These are phyloP conservation scores for Himalopsyche japonica DNA, from an alignment of 2,888 invertebrate species.

Conservation along the genomic window DNA sequence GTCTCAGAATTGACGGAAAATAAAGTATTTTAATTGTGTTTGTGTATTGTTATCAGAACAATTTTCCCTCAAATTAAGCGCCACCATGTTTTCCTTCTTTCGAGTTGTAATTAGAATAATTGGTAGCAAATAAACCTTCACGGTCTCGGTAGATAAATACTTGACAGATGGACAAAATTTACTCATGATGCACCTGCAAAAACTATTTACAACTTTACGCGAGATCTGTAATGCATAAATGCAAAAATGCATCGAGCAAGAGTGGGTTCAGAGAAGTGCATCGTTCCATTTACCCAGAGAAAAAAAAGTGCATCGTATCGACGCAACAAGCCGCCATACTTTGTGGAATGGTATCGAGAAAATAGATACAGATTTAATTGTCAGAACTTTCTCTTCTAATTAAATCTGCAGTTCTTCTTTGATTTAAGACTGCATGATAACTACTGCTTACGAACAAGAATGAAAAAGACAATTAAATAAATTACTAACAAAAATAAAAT, in stretches of 20 bases:
- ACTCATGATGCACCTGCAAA: background rate
- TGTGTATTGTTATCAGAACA: too few species aligned
- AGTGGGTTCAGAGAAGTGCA: constrained; percentile 9
- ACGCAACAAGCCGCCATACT: background rate
- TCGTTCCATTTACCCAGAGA: constrained; percentile 32
- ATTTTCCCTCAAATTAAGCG: too few species aligned
- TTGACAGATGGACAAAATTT: background rate
- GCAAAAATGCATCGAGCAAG: constrained; percentile 14
- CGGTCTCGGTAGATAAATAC: background rate
- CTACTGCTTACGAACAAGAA: too few species aligned
- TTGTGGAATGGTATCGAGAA: background rate
- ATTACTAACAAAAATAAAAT: too few species aligned
- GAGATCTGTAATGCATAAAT: constrained; percentile 3
- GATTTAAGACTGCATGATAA: too few species aligned
- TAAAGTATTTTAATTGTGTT: too few species aligned
- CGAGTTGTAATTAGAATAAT: too few species aligned
- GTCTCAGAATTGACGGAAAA: too few species aligned
- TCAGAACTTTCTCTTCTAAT: background rate
- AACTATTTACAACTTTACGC: background rate
- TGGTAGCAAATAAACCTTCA: background rate
- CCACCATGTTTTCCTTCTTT: too few species aligned
- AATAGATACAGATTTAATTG: background rate
- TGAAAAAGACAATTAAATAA: too few species aligned
- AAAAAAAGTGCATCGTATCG: constrained; percentile 28
- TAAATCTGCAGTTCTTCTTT: background rate